phyloP scores from a whole-genome alignment of 2,113 vertebrate genomes.

The Channa argus region DNA sequence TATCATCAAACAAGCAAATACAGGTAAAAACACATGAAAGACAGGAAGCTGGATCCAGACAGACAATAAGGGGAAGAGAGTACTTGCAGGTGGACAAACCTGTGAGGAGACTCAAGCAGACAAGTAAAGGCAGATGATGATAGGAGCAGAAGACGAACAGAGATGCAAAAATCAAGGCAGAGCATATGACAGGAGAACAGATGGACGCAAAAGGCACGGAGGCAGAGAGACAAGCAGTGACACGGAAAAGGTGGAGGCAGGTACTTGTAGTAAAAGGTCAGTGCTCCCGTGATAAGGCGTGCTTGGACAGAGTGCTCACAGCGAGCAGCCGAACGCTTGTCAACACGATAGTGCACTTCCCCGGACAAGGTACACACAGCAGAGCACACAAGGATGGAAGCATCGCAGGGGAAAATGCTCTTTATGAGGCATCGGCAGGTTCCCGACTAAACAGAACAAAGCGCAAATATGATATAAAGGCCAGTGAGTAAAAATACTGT shows the following conservation, averaged over 20 bases:
- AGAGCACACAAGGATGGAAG: conserved; percentile 16
- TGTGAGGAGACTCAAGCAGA: background rate
- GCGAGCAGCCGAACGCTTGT: conserved; percentile 50
- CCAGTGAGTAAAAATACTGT: no score
- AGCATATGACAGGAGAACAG: conserved; percentile 23
- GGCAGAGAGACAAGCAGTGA: conserved; percentile 22
- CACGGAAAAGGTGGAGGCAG: conserved; percentile 40
- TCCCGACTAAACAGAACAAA: no score
- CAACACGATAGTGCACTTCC: conserved; percentile 61
- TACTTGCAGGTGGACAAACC: background rate
- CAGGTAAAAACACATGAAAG: background rate
- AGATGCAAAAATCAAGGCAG: background rate
- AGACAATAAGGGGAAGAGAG: background rate
- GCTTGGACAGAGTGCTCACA: conserved; percentile 60
- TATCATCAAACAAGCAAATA: background rate
- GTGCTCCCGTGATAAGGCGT: conserved; percentile 55
- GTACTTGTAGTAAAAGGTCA: conserved; percentile 69
- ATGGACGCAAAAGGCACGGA: conserved; percentile 26
- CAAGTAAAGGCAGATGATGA: background rate
- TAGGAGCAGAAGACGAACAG: background rate
- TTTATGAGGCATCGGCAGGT: background rate
- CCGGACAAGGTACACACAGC: conserved; percentile 29
- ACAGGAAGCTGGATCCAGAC: background rate
- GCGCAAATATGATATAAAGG: no score
- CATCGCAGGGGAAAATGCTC: conserved; percentile 4